Conservation (phyloP, 2,113 vertebrate genomes). For the Galeopterus variegatus region DNA sequence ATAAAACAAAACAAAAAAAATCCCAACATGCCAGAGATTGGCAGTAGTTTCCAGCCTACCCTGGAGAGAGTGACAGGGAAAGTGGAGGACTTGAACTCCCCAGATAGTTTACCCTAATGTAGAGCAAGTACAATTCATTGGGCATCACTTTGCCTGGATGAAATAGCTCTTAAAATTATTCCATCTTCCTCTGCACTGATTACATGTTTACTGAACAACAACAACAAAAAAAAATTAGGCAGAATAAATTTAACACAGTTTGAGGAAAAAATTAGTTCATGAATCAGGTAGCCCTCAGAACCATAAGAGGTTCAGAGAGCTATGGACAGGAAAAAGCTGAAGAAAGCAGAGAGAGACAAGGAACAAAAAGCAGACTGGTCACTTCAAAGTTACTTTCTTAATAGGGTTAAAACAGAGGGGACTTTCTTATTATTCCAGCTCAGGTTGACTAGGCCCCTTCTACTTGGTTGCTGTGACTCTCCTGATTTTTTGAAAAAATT, state of each 20-base stretch:
- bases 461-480: not conserved
- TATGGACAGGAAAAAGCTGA: not conserved
- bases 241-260: not conserved
- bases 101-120: no score
- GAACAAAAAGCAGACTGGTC: not conserved
- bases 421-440: not conserved
- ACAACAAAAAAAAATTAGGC: not conserved
- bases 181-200: not conserved
- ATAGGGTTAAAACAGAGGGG: not conserved
- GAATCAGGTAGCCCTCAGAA: not conserved
- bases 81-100: not conserved
- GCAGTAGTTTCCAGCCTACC: not conserved
- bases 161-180: not conserved
- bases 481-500: not conserved
- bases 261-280: not conserved
- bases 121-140: not conserved
- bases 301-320: not conserved
- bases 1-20: not conserved
- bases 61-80: not conserved
- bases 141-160: not conserved
- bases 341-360: not conserved
- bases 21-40: not conserved
- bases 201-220: not conserved
- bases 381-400: not conserved
- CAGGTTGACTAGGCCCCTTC: not conserved